These are phyloP conservation scores for Ctenopoma multispine DNA, from an alignment of 2,797 vertebrate genomes.

Conservation along the genomic window DNA sequence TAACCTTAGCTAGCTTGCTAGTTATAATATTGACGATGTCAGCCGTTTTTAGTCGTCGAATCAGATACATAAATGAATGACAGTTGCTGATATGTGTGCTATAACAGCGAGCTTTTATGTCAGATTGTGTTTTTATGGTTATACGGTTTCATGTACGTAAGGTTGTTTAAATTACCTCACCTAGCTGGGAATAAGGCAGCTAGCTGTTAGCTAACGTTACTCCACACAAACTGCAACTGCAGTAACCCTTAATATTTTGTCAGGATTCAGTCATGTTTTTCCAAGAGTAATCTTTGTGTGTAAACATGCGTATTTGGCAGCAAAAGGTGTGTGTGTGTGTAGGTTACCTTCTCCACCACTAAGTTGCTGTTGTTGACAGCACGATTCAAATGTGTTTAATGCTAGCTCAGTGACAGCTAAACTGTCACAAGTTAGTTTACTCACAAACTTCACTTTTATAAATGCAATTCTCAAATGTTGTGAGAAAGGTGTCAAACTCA, in stretches of 20 bases:
- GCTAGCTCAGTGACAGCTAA: not conserved
- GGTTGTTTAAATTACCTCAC: constrained; percentile 19
- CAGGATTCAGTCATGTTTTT: not conserved
- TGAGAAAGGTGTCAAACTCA: not conserved
- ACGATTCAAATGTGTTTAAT: not conserved
- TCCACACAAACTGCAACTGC: not conserved
- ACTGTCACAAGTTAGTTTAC: too few relatives aligned
- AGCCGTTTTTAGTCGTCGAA: constrained; percentile 28
- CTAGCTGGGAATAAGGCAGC: constrained; percentile 21
- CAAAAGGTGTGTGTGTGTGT: constrained; percentile 16
- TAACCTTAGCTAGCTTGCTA: constrained; percentile 46
- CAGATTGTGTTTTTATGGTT: not conserved
- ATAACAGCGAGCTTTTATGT: constrained; percentile 63
- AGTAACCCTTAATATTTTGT: not conserved
- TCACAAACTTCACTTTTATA: not conserved
- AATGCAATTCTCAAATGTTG: not conserved
- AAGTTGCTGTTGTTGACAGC: constrained; percentile 7
- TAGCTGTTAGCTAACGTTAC: constrained; percentile 32
- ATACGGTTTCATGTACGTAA: not conserved
- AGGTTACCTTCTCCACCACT: not conserved
- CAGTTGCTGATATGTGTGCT: constrained; percentile 28
- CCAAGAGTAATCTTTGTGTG: too few relatives aligned
- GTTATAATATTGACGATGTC: constrained; percentile 44
- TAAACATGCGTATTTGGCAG: not conserved
- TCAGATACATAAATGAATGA: constrained; percentile 55